Conservation (phyloP, 23 tunicate species). For the Ascidia mentula region DNA sequence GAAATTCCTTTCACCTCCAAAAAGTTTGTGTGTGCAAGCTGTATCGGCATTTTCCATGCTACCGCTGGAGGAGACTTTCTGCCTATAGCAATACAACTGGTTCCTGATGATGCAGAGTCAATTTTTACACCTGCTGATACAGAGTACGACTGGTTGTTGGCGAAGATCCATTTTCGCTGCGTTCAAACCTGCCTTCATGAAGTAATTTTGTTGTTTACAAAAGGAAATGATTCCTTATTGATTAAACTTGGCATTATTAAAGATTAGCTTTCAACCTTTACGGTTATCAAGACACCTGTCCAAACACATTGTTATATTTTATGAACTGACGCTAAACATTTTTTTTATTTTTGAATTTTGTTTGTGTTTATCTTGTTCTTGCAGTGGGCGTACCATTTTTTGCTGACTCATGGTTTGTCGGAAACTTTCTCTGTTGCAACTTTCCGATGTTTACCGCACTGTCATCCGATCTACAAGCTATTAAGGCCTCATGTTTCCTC, state of each 20-base stretch:
- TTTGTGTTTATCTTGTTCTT: too few relatives aligned
- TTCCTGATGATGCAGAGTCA: slow-evolving; percentile 39
- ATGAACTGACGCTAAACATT: neutral
- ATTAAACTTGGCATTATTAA: neutral
- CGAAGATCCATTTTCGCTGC: slow-evolving; percentile 52
- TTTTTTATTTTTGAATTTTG: too few relatives aligned
- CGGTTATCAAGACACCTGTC: neutral
- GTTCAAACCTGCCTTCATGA: slow-evolving; percentile 29
- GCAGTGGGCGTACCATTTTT: slow-evolving; percentile 29
- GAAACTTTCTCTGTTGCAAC: slow-evolving; percentile 44
- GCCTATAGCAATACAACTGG: slow-evolving; percentile 71
- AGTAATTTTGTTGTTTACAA: slow-evolving; percentile 16
- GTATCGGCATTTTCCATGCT: slow-evolving; percentile 40
- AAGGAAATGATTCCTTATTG: neutral
- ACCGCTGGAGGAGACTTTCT: slow-evolving; percentile 21
- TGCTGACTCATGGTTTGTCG: slow-evolving; percentile 32
- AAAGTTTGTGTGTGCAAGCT: slow-evolving; percentile 31
- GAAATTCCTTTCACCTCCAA: slow-evolving; percentile 12
- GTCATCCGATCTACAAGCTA: slow-evolving; percentile 41
- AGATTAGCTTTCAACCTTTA: neutral
- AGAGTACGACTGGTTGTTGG: slow-evolving; percentile 62
- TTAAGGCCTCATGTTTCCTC: slow-evolving; percentile 30
- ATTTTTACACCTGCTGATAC: slow-evolving; percentile 45
- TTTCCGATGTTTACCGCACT: slow-evolving; percentile 37
- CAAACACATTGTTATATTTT: neutral